Percentiles rank a stretch among this genome's conserved stretches.
Evolutionary conservation across 2,797 vertebrate species (phyloP).

Genomic region (Crocodylus rhombifer): DNA sequence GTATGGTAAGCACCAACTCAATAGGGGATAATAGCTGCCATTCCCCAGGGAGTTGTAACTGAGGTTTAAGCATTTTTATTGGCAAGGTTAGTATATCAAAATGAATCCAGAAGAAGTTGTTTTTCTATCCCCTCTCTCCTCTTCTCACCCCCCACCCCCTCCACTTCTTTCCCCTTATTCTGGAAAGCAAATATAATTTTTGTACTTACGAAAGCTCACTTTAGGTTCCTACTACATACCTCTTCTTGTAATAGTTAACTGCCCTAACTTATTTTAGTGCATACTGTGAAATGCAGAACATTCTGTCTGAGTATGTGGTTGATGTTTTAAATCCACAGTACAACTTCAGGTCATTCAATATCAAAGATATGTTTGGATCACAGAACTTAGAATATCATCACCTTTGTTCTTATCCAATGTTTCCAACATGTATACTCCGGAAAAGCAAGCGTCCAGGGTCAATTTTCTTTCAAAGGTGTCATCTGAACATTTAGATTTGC

Average conservation of each 20-base stretch:
- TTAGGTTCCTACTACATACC: slow-evolving; percentile 33
- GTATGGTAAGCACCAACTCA: slow-evolving; percentile 84
- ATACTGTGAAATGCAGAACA: slow-evolving; percentile 46
- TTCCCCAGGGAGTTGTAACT: slow-evolving; percentile 80
- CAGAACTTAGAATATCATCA: too few species aligned
- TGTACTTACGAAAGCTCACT: slow-evolving; percentile 56
- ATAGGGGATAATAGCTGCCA: slow-evolving; percentile 81
- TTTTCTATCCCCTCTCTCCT: slow-evolving; percentile 39
- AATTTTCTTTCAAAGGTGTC: not conserved
- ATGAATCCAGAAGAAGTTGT: slow-evolving; percentile 66
- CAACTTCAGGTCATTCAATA: too few species aligned
- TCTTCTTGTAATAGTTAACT: slow-evolving; percentile 45
- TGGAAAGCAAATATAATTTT: slow-evolving; percentile 67
- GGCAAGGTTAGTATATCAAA: slow-evolving; percentile 74
- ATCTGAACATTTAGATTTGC: not conserved
- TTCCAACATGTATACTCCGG: slow-evolving; percentile 19
- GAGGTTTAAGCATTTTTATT: slow-evolving; percentile 77
- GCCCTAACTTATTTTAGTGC: not conserved
- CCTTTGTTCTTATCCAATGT: too few species aligned
- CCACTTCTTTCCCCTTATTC: slow-evolving; percentile 1
- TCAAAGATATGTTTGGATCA: too few species aligned
- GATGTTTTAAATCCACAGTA: too few species aligned
- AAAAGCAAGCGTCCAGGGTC: slow-evolving; percentile 17
- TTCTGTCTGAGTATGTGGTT: not conserved
- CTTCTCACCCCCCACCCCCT: not conserved